Conservation (phyloP, 2,888 invertebrate species). For the Anticlea derivata region DNA sequence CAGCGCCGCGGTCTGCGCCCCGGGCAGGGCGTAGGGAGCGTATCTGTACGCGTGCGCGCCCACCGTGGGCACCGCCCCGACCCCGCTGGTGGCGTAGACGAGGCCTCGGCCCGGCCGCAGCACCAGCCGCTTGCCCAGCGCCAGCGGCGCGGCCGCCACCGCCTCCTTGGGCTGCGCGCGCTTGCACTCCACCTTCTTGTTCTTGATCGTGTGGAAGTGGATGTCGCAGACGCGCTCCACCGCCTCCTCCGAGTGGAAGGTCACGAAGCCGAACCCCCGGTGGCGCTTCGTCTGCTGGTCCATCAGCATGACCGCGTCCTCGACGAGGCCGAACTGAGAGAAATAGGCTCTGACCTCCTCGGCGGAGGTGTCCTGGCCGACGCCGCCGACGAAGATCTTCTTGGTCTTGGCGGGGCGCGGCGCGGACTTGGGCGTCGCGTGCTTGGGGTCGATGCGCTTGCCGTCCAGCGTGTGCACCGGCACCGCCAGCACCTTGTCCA, state of each 20-base stretch:
- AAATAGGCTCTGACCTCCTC: slow-evolving; percentile 96
- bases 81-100: slow-evolving; percentile 80
- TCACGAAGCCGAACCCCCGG: slow-evolving; percentile 95
- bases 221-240: slow-evolving; percentile 97
- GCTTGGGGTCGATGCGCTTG: slow-evolving; percentile 97
- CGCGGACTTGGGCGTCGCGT: slow-evolving; percentile 95
- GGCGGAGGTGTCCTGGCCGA: slow-evolving; percentile 95
- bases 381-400: slow-evolving; percentile 96
- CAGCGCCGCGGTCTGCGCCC: slow-evolving; percentile 56
- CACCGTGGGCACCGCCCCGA: slow-evolving; percentile 53
- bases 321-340: slow-evolving; percentile 94
- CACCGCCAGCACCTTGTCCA: slow-evolving; percentile 95
- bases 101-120: slow-evolving; percentile 87
- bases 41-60: slow-evolving; percentile 77
- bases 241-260: slow-evolving; percentile 95
- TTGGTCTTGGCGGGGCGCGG: slow-evolving; percentile 95
- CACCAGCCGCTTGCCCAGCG: slow-evolving; percentile 88
- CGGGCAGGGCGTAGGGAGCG: slow-evolving; percentile 81
- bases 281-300: slow-evolving; percentile 96
- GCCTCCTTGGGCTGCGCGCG: slow-evolving; percentile 96
- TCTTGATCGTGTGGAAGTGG: slow-evolving; percentile 96
- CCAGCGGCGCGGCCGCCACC: slow-evolving; percentile 87
- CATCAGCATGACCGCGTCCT: slow-evolving; percentile 97
- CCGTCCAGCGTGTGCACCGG: slow-evolving; percentile 96
- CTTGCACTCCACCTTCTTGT: slow-evolving; percentile 95